Percentiles rank a stretch among this genome's conserved stretches.
Conservation (phyloP, 2,888 invertebrate genomes). For the Platycnemis pennipes region DNA sequence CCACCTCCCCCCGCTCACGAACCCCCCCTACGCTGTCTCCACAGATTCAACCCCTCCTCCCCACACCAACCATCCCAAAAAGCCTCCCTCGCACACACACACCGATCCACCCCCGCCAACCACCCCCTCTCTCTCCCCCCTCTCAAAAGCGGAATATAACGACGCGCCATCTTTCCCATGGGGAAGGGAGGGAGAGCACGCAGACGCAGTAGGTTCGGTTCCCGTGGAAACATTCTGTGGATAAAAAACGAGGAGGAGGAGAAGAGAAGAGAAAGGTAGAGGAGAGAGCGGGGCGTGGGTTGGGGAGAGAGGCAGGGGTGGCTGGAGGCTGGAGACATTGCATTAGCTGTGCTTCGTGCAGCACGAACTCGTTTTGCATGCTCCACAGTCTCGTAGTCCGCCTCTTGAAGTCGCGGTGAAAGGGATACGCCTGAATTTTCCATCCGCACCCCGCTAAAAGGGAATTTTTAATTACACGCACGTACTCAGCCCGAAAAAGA, state of each 20-base stretch:
- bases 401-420: conserved; percentile 25
- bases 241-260: conserved; percentile 34
- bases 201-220: conserved; percentile 57
- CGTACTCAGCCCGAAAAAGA: background rate
- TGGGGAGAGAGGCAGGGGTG: background rate
- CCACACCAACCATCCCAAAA: background rate
- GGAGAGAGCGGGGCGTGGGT: no score
- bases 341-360: conserved; percentile 36
- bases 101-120: background rate
- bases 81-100: background rate
- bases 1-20: background rate
- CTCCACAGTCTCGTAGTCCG: background rate
- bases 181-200: conserved; percentile 5
- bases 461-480: conserved; percentile 2
- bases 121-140: background rate
- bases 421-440: conserved; percentile 3
- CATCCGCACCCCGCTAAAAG: background rate
- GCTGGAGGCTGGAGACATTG: background rate
- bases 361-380: background rate
- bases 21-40: background rate
- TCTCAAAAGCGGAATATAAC: conserved; percentile 55
- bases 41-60: conserved; percentile 6
- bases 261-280: background rate
- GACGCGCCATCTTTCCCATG: conserved; percentile 45
- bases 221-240: conserved; percentile 59